Base-by-base conservation (phyloP, 2,888 invertebrate species). In the Cryptophagus acutangulus region DNA sequence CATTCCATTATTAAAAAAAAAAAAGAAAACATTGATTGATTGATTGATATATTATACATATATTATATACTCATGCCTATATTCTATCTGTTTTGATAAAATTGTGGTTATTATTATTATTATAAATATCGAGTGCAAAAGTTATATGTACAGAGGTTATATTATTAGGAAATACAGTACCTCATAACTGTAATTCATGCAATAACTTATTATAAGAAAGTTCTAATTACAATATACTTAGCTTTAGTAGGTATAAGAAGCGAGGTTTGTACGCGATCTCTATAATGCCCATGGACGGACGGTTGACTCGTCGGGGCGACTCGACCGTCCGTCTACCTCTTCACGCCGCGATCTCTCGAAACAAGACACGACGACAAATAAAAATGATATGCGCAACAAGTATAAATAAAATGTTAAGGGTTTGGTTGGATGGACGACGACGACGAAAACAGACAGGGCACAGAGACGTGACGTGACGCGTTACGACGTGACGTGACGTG, bases 141-240 rank as follows among this genome's bases (percentile, higher is more conserved):
- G 63, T 66, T 69, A 67, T 65, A 66, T 70, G 69, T 70, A 69
- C 69, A 70, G 71, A 71, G 70, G 71, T 71, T 71, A 26, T 70
- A 67, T 67, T 65, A 69, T 68, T 70, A 69, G 69, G 69, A 68
- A 68, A 65, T 70, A 65, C 71, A 71, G 71, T 70, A 71, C 70
- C 72, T 71, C 71, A 69, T 66, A 70, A 71, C 69, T 71, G 70
- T 71, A 71, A 71, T 70, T 70, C 70, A 72, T 71, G 72, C 72
- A 72, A 72, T 72, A 72, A 72, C 68, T 70, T 70, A 71, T 65
- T 69, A 69, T 69, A 69, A 69, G 69, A 67, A 31, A 69, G 64
- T 68, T 69, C 67, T 31, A 67, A 69, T 68, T 69, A 67, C 67
- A 69, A 67, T 69, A 66, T 69, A 67, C 63, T 61, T 68, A 69